A percentile compares a stretch with the other conserved stretches of the same genome.
These are phyloP conservation scores for Patiria pectinifera DNA, from an alignment of 53 echinoderm and acorn worm genomes.

Conservation along the genomic window DNA sequence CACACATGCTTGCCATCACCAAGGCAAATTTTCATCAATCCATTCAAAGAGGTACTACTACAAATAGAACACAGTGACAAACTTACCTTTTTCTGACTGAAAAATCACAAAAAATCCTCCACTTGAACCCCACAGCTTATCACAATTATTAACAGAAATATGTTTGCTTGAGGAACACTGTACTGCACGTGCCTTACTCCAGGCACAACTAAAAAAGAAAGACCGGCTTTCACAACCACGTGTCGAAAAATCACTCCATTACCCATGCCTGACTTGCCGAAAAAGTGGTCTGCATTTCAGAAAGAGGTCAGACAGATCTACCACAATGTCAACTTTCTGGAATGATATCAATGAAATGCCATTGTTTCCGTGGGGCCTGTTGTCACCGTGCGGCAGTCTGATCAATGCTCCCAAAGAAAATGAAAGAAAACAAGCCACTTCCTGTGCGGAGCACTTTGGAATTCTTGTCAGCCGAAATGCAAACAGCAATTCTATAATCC, in stretches of 20 bases:
- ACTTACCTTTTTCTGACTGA: not conserved
- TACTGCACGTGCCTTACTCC: not conserved
- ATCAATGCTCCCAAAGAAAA: not conserved
- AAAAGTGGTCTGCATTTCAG: not conserved
- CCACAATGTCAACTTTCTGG: constrained; percentile 23
- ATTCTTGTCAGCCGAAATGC: constrained; percentile 17
- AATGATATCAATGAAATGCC: constrained; percentile 18
- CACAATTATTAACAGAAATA: too few species aligned
- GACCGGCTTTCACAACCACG: not conserved
- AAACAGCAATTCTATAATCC: not conserved
- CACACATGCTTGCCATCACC: not conserved
- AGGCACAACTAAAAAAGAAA: not conserved
- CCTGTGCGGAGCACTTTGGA: constrained; percentile 16
- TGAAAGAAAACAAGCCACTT: not conserved
- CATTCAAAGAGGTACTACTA: not conserved
- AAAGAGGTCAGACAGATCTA: constrained; percentile 6
- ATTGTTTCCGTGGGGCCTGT: not conserved
- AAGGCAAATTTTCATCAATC: not conserved
- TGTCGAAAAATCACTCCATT: not conserved
- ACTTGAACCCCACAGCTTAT: not conserved
- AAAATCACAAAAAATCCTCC: not conserved
- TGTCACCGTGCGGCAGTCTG: not conserved
- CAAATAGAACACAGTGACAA: not conserved
- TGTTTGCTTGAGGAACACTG: not conserved
- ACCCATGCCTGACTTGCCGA: not conserved